phyloP scores from a whole-genome alignment of 2,113 vertebrate genomes.

The Urocynchramus pylzowi region DNA sequence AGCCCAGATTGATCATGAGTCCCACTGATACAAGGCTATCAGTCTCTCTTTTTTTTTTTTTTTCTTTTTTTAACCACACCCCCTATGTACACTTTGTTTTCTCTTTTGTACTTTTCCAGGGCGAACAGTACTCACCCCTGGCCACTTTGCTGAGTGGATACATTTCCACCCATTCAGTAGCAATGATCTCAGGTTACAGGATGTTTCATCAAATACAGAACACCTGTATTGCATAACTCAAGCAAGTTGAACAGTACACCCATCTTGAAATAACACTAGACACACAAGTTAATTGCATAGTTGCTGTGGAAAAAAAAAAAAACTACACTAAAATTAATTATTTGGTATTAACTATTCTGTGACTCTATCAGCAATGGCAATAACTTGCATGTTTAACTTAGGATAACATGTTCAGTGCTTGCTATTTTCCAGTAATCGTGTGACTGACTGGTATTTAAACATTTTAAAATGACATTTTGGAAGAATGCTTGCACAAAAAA shows the following conservation, averaged over 20 bases:
- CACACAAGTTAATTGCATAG: constrained; percentile 26
- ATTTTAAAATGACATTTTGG: not conserved
- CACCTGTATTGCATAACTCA: constrained; percentile 19
- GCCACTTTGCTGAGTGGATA: not conserved
- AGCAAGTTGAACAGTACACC: not conserved
- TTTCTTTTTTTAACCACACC: not conserved
- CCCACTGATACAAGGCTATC: not conserved
- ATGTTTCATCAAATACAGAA: constrained; percentile 17
- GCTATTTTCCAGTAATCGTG: not conserved
- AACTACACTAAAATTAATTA: not conserved
- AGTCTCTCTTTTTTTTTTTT: not conserved
- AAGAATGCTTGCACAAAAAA: not conserved
- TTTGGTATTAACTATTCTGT: not conserved
- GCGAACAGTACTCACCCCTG: not conserved
- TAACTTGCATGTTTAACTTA: not conserved
- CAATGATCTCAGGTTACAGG: constrained; percentile 10
- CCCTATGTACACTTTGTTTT: not conserved
- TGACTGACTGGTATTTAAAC: not conserved
- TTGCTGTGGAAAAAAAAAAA: not conserved
- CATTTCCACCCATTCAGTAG: not conserved
- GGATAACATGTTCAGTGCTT: not conserved
- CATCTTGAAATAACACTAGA: constrained; percentile 3
- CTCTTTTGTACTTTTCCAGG: not conserved
- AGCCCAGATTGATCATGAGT: not conserved
- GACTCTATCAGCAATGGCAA: not conserved